phyloP scores from a whole-genome alignment of 2,113 vertebrate genomes.

The Scomber scombrus region DNA sequence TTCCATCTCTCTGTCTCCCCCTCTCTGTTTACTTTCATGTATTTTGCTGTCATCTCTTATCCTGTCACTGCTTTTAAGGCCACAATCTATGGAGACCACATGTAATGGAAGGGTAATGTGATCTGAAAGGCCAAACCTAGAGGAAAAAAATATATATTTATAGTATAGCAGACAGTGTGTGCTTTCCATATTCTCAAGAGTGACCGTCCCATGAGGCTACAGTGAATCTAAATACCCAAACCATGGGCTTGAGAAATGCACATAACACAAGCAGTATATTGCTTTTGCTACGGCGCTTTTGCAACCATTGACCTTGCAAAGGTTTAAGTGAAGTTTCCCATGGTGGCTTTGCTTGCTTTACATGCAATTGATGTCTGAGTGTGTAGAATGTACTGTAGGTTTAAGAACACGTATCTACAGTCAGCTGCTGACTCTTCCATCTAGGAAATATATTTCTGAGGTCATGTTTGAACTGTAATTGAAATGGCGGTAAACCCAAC shows the following conservation, averaged over 20 bases:
- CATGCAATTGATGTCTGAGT: conserved; percentile 33
- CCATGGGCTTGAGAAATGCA: background rate
- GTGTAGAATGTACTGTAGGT: background rate
- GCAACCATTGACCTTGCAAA: conserved; percentile 6
- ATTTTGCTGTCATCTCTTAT: conserved; percentile 36
- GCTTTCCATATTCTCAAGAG: conserved; percentile 28
- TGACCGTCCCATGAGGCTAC: conserved; percentile 18
- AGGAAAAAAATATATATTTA: conserved; percentile 29
- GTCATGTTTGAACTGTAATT: conserved; percentile 50
- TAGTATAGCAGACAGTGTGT: conserved; percentile 21
- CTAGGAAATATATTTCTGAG: conserved; percentile 24
- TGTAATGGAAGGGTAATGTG: conserved; percentile 42
- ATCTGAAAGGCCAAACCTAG: conserved; percentile 47
- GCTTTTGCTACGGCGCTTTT: conserved; percentile 10
- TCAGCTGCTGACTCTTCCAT: conserved; percentile 36
- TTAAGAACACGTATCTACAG: conserved; percentile 8
- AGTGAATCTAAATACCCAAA: conserved; percentile 36
- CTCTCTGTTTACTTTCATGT: conserved; percentile 40
- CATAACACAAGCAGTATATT: background rate
- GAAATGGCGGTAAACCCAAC: conserved; percentile 28
- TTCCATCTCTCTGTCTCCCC: background rate
- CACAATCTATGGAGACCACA: conserved; percentile 27
- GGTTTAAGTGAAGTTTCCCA: conserved; percentile 6
- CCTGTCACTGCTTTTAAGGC: conserved; percentile 21
- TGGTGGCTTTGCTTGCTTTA: conserved; percentile 26